Evolutionary conservation across 2,888 invertebrate species (phyloP).

Genomic region (Empis stercorea): DNA sequence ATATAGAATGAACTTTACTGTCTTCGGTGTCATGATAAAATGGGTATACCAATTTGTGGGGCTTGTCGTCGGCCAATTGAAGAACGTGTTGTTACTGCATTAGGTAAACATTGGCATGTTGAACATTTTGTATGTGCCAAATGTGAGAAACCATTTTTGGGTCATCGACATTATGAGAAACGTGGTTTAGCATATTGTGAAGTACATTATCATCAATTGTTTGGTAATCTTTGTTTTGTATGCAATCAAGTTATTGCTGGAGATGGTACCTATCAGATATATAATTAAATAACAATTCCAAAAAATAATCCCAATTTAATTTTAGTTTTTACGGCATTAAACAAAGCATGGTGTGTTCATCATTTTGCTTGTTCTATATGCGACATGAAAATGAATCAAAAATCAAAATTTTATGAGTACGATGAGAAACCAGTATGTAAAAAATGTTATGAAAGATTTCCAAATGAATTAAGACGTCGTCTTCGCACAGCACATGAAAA

Average conservation of each 20-base stretch:
- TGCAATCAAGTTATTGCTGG: constrained; percentile 97
- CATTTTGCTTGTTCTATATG: constrained; percentile 97
- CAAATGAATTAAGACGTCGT: constrained; percentile 81
- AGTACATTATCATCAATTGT: constrained; percentile 96
- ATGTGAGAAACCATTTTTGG: constrained; percentile 98
- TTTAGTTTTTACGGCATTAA: constrained; percentile 90
- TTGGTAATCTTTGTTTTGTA: constrained; percentile 96
- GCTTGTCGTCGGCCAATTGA: constrained; percentile 98
- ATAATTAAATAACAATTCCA: background rate
- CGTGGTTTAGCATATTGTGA: constrained; percentile 98
- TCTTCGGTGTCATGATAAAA: constrained; percentile 95
- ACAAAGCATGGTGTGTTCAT: constrained; percentile 98
- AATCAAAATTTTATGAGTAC: constrained; percentile 98
- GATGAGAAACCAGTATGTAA: constrained; percentile 98
- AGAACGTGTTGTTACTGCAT: constrained; percentile 94
- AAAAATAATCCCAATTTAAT: constrained; percentile 11
- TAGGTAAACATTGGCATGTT: constrained; percentile 98
- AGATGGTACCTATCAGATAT: constrained; percentile 62
- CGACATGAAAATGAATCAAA: constrained; percentile 89
- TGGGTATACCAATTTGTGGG: constrained; percentile 99
- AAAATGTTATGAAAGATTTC: constrained; percentile 95
- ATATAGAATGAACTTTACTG: constrained; percentile 87
- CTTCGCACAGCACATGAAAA: constrained; percentile 80
- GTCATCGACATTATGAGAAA: constrained; percentile 97
- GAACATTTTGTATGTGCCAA: constrained; percentile 99